A percentile compares a stretch with the other conserved stretches of the same genome.
phyloP scores from a whole-genome alignment of 2,113 vertebrate genomes.

The Phrynocephalus versicolor region DNA sequence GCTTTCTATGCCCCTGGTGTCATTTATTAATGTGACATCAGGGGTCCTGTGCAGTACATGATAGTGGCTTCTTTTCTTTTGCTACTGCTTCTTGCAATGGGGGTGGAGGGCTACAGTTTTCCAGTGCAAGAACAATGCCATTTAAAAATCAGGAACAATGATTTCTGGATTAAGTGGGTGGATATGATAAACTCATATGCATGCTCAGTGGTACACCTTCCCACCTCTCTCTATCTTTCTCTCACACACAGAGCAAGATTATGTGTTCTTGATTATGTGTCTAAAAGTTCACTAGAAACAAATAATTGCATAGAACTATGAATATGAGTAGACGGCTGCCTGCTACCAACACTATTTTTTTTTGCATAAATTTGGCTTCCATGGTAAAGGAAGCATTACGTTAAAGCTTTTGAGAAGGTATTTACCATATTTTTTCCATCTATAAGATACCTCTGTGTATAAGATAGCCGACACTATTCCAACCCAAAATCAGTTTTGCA shows the following conservation, averaged over 20 bases:
- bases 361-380: conserved; percentile 1
- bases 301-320: neutral
- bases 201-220: neutral
- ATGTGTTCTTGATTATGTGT: neutral
- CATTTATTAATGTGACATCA: neutral
- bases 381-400: neutral
- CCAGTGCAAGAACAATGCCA: neutral
- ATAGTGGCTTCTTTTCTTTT: neutral
- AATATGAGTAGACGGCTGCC: neutral
- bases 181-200: neutral
- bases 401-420: rapidly evolving
- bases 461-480: no score
- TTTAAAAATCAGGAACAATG: neutral
- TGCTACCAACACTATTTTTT: no score
- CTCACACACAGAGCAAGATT: neutral
- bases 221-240: no score
- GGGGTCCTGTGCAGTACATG: no score
- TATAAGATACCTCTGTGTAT: no score
- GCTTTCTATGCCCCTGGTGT: no score
- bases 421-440: no score
- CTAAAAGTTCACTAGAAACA: neutral
- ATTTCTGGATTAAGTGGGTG: neutral
- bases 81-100: neutral
- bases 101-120: neutral
- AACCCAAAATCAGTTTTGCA: no score